A percentile compares a stretch with the other conserved stretches of the same genome.
These are phyloP conservation scores for Drosophila mulleri DNA, from an alignment of 2,888 invertebrate genomes.

Conservation along the genomic window DNA sequence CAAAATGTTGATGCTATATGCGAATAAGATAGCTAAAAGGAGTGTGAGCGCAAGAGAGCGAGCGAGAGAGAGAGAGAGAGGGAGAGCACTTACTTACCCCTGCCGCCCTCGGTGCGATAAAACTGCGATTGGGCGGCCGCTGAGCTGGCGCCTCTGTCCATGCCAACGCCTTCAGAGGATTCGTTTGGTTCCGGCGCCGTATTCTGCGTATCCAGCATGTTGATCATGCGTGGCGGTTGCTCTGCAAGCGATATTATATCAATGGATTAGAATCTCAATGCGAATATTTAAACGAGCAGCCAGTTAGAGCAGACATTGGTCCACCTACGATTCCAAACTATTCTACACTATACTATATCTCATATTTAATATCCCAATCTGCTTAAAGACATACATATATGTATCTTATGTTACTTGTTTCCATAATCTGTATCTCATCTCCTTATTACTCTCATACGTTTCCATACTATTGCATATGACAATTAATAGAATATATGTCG, in stretches of 20 bases:
- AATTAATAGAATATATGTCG: too few species aligned
- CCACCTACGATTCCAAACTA: too few species aligned
- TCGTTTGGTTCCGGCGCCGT: constrained; percentile 84
- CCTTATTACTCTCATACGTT: too few species aligned
- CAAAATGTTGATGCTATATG: constrained; percentile 9
- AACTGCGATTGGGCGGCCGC: constrained; percentile 80
- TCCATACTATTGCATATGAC: too few species aligned
- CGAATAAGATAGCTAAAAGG: background rate
- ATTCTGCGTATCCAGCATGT: constrained; percentile 85
- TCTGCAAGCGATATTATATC: constrained; percentile 85
- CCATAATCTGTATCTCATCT: too few species aligned
- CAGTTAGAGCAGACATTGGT: too few species aligned
- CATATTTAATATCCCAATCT: too few species aligned
- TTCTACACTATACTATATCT: too few species aligned
- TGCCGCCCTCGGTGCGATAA: constrained; percentile 87
- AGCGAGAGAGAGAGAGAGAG: constrained; percentile 22
- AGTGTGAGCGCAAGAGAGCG: constrained; percentile 6
- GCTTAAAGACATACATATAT: too few species aligned
- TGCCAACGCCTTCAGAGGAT: constrained; percentile 34
- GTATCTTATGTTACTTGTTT: too few species aligned
- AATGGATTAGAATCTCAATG: background rate
- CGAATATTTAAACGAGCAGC: background rate
- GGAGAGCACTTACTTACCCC: constrained; percentile 92
- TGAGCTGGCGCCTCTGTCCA: constrained; percentile 37
- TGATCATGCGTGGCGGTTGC: constrained; percentile 90